Conservation (phyloP, 2,888 invertebrate genomes). For the Andrena praecox region DNA sequence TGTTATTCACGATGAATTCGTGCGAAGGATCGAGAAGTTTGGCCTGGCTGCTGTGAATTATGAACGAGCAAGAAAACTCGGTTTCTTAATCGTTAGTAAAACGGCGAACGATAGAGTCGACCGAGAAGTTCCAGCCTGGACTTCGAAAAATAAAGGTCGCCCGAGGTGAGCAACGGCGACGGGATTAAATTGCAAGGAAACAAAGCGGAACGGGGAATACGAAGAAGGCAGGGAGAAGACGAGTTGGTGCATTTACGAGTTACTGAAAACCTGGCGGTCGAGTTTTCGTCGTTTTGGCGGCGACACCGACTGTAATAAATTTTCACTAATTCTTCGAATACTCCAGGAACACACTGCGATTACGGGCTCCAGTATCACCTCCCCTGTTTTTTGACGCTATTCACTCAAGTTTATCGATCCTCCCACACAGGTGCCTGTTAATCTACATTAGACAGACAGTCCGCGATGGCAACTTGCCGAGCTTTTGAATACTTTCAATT, state of each 20-base stretch:
- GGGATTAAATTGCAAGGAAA: slow-evolving; percentile 59
- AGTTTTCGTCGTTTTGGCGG: not conserved
- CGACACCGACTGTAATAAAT: slow-evolving; percentile 48
- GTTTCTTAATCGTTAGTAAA: slow-evolving; percentile 20
- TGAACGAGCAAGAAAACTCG: not conserved
- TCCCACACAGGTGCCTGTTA: not conserved
- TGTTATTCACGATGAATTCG: not conserved
- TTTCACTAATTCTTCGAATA: slow-evolving; percentile 52
- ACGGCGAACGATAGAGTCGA: not conserved
- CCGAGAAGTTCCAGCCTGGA: not conserved
- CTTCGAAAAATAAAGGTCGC: slow-evolving; percentile 25
- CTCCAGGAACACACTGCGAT: slow-evolving; percentile 18
- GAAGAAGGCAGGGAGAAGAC: slow-evolving; percentile 14
- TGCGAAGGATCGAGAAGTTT: not conserved
- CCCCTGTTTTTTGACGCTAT: not conserved
- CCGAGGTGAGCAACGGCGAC: slow-evolving; percentile 41
- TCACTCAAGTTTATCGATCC: not conserved
- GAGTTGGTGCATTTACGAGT: slow-evolving; percentile 37
- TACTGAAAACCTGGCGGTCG: slow-evolving; percentile 19
- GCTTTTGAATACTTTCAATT: slow-evolving; percentile 5
- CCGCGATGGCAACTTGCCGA: not conserved
- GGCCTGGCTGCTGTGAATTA: not conserved
- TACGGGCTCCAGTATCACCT: slow-evolving; percentile 15
- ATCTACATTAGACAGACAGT: not conserved
- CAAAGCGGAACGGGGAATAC: slow-evolving; percentile 25